Conservation (phyloP, 2,888 invertebrate genomes). For the Heterodera filipjevi region DNA sequence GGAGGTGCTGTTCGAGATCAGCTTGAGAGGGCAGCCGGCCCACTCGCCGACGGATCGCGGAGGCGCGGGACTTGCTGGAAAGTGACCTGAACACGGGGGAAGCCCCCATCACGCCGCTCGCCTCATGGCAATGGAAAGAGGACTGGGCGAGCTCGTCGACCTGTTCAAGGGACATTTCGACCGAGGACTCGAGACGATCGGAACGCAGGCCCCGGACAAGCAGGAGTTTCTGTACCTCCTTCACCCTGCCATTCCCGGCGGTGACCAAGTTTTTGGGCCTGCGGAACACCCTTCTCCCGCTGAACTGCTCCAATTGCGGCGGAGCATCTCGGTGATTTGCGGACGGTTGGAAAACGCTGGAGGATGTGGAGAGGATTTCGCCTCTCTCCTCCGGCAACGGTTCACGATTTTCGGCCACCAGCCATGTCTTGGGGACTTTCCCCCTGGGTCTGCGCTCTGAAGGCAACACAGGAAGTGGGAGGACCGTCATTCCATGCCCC, state of each 20-base stretch:
- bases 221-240: conserved; percentile 41
- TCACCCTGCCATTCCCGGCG: conserved; percentile 28
- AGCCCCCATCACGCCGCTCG: too few relatives aligned
- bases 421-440: not conserved
- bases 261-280: conserved; percentile 33
- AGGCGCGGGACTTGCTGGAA: too few relatives aligned
- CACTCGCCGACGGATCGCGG: too few relatives aligned
- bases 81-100: too few relatives aligned
- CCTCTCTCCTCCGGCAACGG: not conserved
- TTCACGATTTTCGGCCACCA: not conserved
- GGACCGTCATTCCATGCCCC: not conserved
- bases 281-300: not conserved
- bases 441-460: not conserved
- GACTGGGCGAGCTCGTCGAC: too few relatives aligned
- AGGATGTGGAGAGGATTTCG: not conserved
- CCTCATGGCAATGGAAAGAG: too few relatives aligned
- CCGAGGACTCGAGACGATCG: conserved; percentile 42
- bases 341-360: not conserved
- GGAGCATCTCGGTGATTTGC: not conserved
- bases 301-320: not conserved
- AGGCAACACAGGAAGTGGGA: not conserved
- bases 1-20: conserved; percentile 37
- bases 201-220: conserved; percentile 34
- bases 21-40: too few relatives aligned
- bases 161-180: conserved; percentile 39